Evolutionary conservation across 2,113 vertebrate species (phyloP), one percentile per base, ranked within the genome.

Genomic region (Spermophilus dauricus): DNA sequence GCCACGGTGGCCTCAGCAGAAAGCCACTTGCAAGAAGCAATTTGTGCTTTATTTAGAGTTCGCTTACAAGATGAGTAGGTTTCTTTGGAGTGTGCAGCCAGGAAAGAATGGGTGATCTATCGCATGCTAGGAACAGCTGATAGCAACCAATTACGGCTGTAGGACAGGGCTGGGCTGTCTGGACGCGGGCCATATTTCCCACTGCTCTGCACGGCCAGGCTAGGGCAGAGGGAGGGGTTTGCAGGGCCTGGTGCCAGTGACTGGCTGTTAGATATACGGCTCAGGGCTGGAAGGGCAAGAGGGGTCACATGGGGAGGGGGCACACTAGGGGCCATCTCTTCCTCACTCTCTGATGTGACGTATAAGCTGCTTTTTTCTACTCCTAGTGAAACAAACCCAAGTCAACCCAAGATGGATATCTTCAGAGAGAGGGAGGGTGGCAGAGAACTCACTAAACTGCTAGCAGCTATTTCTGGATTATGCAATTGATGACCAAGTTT

Each of bases 21-120:
- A 95, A 96, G 63, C 37, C 84, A 78, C 89, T 78, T 67, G 34
- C 39, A 94, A 91, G 91, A 97, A 96, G 90, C 69, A 81, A 87
- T 82, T 81, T 87, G 86, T 48, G 45, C 81, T 87, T 92, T 92
- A 76, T 76, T 88, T 89, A 73, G 90, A 75, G 51, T 39, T 81
- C 90, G 32, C 70, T 85, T 85, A 70, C 8, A 90, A 91, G 93
- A 67, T 61, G 92, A 96, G 87, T 78, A 91, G 82, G 24, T 48
- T 73, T 87, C 85, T 85, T 70, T 61, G 12, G 80, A 28, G n/a
- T 34, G 34, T 86, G 72, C 51, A 37, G 91, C 72, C 58, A 67
- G 58, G 77, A 86, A 81, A 91, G 82, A 95, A 91, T 39, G 69
- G 69, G 90, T 16, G 34, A 82, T 88, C 92, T 86, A 10, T 81